Percentiles rank a stretch among this genome's conserved stretches.
phyloP scores from a whole-genome alignment of 2,888 invertebrate species.

The Harmothoe impar region DNA sequence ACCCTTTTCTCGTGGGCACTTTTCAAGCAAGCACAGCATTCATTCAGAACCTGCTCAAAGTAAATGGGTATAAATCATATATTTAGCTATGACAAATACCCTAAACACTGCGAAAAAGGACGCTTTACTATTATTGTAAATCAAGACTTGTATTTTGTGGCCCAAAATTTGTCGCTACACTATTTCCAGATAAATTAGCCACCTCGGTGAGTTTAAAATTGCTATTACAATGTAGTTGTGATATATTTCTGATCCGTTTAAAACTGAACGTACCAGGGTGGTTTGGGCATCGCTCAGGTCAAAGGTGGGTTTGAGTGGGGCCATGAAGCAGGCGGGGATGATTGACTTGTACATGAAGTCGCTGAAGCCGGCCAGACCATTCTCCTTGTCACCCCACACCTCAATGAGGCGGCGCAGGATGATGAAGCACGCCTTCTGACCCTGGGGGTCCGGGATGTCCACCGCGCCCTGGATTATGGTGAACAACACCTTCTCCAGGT shows the following conservation, averaged over 20 bases:
- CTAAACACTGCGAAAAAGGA: too few relatives aligned
- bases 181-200: too few relatives aligned
- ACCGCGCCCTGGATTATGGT: slow-evolving; percentile 85
- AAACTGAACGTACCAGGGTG: slow-evolving; percentile 80
- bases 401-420: slow-evolving; percentile 84
- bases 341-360: slow-evolving; percentile 85
- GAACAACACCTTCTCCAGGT: slow-evolving; percentile 84
- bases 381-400: slow-evolving; percentile 80
- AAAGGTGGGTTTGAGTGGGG: slow-evolving; percentile 85
- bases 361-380: slow-evolving; percentile 83
- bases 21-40: slow-evolving; percentile 69
- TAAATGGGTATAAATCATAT: too few relatives aligned
- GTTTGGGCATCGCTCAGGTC: slow-evolving; percentile 85
- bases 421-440: slow-evolving; percentile 85
- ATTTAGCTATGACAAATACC: too few relatives aligned
- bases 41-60: slow-evolving; percentile 69
- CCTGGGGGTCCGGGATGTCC: slow-evolving; percentile 85
- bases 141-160: too few relatives aligned
- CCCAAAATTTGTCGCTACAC: too few relatives aligned
- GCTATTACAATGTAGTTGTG: too few relatives aligned
- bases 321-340: slow-evolving; percentile 85
- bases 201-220: too few relatives aligned
- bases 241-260: too few relatives aligned
- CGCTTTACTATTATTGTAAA: too few relatives aligned
- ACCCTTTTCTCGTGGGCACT: slow-evolving; percentile 67